Evolutionary conservation across 30 jellyfish, hydroid and myxozoan species (phyloP), one percentile per base, ranked within the genome.

Genomic region (Chrysaora quinquecirrha): DNA sequence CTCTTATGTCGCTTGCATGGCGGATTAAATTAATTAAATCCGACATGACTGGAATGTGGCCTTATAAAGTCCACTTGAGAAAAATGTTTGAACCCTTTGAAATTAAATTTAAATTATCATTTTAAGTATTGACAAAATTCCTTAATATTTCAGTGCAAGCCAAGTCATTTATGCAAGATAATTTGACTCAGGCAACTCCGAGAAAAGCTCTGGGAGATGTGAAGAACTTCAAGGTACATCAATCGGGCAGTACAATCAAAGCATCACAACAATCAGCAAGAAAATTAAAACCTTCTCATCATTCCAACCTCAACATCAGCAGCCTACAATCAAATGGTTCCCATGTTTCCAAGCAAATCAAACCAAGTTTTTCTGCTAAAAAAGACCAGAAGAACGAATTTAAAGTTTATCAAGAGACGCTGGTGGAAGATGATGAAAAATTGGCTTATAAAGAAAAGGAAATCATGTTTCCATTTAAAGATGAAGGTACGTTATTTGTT

Each of bases 201-300:
- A 69, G 92, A 50, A 68, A 33, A 35, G 92, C 92, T 0, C 47
- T 82, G 54, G 92, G 92, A 29, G 92, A 82, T 69, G 92, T 82
- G 46, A 75, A 82, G 11, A 82, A 82, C 48, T 43, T 82, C 64
- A 82, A 52, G 70, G 21, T 32, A 20, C 85, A 69, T 28, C 64
- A 62, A 46, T 49, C 65, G 19, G 46, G 21, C 16, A 60, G 77
- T 35, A 61, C 84, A 12, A 31, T 22, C 32, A 69, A 82, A 35
- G 64, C 62, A 22, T 18, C 48, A 20, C 56, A 30, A 1, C 85
- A 82, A 43, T 66, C 85, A 25, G 84, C 76, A 1, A 69, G 64
- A 49, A 82, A 82, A 28, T n/a, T 3, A 38, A 33, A 6, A 28
- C 4, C 87, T 27, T 2, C 33, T 30, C 28, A 30, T 1, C n/a